phyloP scores from a whole-genome alignment of 2,888 invertebrate species.

The Lasioglossum leucozonium region DNA sequence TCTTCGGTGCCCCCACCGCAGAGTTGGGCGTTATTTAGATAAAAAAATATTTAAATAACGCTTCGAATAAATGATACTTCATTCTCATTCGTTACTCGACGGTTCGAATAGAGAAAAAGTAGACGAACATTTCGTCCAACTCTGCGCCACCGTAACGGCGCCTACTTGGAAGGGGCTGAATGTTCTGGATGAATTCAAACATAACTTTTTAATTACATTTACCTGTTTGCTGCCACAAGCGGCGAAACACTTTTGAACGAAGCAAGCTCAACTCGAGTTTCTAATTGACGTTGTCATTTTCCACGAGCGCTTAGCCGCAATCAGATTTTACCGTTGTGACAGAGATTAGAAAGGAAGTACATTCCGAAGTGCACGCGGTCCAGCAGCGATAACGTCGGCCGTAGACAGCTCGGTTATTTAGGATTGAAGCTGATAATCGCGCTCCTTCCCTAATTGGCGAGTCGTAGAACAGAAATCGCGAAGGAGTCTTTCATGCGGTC shows the following conservation, averaged over 20 bases:
- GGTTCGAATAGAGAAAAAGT: too few relatives aligned
- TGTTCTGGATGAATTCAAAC: background rate
- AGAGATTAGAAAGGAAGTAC: background rate
- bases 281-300: background rate
- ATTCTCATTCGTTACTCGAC: too few relatives aligned
- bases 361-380: background rate
- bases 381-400: background rate
- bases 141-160: too few relatives aligned
- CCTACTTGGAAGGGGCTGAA: too few relatives aligned
- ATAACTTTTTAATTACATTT: background rate
- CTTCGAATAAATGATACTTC: too few relatives aligned
- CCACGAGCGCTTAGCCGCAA: background rate
- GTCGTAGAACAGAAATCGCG: background rate
- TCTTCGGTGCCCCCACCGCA: too few relatives aligned
- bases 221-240: too few relatives aligned
- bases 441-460: background rate
- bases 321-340: background rate
- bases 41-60: too few relatives aligned
- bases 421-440: background rate
- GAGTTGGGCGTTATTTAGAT: too few relatives aligned
- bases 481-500: background rate
- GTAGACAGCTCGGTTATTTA: background rate
- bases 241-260: too few relatives aligned
- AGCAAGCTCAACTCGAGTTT: background rate
- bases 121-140: too few relatives aligned